phyloP scores from a whole-genome alignment of 2,888 invertebrate genomes.

The Pachydiplax longipennis region DNA sequence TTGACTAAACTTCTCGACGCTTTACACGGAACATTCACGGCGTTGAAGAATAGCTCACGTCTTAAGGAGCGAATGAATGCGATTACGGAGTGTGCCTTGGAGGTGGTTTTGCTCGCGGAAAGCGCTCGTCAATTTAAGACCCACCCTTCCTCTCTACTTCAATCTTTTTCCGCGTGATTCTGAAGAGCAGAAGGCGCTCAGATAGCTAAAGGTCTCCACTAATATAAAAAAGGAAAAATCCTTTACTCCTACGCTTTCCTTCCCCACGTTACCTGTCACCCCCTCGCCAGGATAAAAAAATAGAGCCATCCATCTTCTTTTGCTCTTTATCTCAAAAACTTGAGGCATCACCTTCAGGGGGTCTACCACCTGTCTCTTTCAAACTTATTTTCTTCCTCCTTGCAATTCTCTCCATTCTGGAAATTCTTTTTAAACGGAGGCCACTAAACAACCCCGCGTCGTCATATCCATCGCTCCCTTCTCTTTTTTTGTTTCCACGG shows the following conservation, averaged over 20 bases:
- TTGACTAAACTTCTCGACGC: constrained; percentile 36
- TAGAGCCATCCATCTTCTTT: not conserved
- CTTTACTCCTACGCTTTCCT: not conserved
- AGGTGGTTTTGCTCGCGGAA: constrained; percentile 16
- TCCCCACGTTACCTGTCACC: constrained; percentile 16
- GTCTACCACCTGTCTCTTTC: constrained; percentile 22
- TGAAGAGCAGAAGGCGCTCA: not conserved
- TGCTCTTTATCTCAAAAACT: constrained; percentile 30
- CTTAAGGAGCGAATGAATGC: constrained; percentile 35
- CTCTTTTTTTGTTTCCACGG: not conserved
- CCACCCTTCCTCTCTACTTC: not conserved
- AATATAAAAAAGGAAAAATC: not conserved
- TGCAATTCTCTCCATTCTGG: not conserved
- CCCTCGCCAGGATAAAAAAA: not conserved
- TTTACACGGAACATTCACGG: constrained; percentile 8
- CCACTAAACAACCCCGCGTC: not conserved
- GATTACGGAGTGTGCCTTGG: not conserved
- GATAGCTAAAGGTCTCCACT: not conserved
- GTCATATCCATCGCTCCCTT: not conserved
- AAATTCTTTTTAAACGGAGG: not conserved
- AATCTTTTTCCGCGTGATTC: not conserved
- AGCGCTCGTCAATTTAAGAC: constrained; percentile 33
- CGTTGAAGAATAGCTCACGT: constrained; percentile 30
- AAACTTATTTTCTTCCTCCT: constrained; percentile 9
- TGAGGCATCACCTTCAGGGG: constrained; percentile 34